Evolutionary conservation across 35 echinoderm and acorn worm species (phyloP), one percentile per base, ranked within the genome.

Genomic region (Anneissia japonica): DNA sequence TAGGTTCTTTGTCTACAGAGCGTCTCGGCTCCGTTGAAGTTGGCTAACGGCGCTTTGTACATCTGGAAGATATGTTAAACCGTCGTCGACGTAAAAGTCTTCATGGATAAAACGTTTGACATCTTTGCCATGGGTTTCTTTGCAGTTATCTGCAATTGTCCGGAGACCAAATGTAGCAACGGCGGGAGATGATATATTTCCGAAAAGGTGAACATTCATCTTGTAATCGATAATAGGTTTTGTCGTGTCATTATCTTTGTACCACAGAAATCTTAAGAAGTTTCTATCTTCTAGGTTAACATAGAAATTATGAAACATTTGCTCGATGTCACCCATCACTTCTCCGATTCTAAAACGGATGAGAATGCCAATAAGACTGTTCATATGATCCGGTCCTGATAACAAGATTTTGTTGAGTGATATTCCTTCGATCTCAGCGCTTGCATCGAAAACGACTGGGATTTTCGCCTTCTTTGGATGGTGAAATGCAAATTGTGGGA

Each of bases 51-150:
- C 39, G 21, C 0, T 55, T 34, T 38, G 3, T 43, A 38, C 23
- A 28, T 41, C 31, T 23, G 80, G 35, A 5, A 7, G 41, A 17
- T 37, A 84, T 3, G 32, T 74, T 12, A 85, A 51, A n/a, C 83
- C 83, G 74, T 85, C 83, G 34, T 85, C 83, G 7, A 85, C 83
- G 30, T 85, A 85, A 38, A 85, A 85, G 35, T 85, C 64, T 13
- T 74, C 38, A 31, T 64, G 37, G 11, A 84, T 84, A 39, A 84
- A 84, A 4, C 32, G 11, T 30, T 5, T 64, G 30, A 64, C 83
- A 17, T 85, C 83, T 13, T 79, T 21, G 14, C 33, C 77, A 79
- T 79, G 35, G 9, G 77, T 4, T 34, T 17, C 1, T 79, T 9
- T 17, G 26, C 33, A 31, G 1, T 79, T 32, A 14, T 79, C 77